Evolutionary conservation across 1,140 invertebrate species (phyloP), one percentile per base, ranked within the genome.

Genomic region (Caenorhabditis tropicalis): DNA sequence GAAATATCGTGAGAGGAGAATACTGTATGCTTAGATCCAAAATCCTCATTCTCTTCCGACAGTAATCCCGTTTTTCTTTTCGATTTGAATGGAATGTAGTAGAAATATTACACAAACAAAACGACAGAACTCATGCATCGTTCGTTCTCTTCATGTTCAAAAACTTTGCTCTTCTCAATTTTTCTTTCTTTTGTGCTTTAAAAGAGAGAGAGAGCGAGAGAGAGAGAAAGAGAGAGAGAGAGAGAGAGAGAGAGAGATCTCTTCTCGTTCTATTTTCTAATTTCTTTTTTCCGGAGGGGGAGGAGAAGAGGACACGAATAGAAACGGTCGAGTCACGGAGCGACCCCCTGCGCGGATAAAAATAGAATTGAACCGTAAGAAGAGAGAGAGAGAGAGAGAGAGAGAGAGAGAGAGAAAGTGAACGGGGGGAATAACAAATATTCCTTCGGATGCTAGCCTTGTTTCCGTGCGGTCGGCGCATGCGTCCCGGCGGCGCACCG

Each of bases 241-340:
- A n/a, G n/a, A n/a, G n/a, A n/a, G n/a, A n/a, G n/a, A n/a, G n/a
- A n/a, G n/a, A n/a, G n/a, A n/a, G n/a, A n/a, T n/a, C n/a, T n/a
- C n/a, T n/a, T n/a, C 27, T 56, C 65, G 65, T 74, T 74, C 65
- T 43, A 74, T 74, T 39, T 74, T 74, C 65, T 43, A 74, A 74
- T 43, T 74, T 46, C 36, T 46, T 10, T 46, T 43, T 74, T 43
- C 36, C 33, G 36, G 24, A 27, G 24, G 36, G 60, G 21, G 31
- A 19, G 56, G 58, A 65, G 58, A 36, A 27, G 36, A 74, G 65
- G 65, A 74, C 65, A 74, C 65, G 65, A 74, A 74, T 74, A 74
- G 65, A 74, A 74, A 74, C 65, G 65, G 36, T 74, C 65, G 65
- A 74, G 65, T 74, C 65, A 74, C 65, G 65, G 65, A 74, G 65